These are phyloP conservation scores for Sesia apiformis DNA, from an alignment of 2,888 invertebrate species.

Conservation along the genomic window DNA sequence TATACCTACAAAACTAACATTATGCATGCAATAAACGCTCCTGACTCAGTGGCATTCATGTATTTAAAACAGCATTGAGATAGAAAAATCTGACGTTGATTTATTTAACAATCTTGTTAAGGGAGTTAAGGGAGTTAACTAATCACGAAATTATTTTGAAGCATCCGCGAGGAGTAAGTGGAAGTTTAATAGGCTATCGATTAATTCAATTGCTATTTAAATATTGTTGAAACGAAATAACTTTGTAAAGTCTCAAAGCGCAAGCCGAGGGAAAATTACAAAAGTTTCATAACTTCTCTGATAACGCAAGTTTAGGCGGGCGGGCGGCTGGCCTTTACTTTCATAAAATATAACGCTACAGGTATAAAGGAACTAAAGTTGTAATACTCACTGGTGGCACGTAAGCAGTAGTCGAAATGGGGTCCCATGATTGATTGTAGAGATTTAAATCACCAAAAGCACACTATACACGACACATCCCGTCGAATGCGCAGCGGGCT, in stretches of 20 bases:
- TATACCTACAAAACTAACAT: no score
- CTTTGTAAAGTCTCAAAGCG: constrained; percentile 12
- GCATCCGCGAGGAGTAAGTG: neutral
- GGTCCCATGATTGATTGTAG: constrained; percentile 50
- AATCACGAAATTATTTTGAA: neutral
- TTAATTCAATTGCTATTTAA: neutral
- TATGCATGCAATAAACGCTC: no score
- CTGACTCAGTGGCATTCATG: no score
- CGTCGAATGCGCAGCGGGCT: constrained; percentile 53
- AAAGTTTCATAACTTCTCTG: constrained; percentile 18
- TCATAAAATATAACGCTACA: constrained; percentile 10
- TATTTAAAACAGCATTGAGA: no score
- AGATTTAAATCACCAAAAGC: constrained; percentile 17
- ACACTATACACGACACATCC: constrained; percentile 64
- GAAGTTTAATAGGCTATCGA: no score
- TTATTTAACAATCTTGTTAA: neutral
- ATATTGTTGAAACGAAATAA: constrained; percentile 9
- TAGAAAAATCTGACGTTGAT: no score
- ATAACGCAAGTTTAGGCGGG: constrained; percentile 13
- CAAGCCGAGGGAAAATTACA: constrained; percentile 17
- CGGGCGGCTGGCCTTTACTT: constrained; percentile 9
- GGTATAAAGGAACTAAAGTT: constrained; percentile 3
- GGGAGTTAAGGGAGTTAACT: neutral
- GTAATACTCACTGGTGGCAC: constrained; percentile 60
- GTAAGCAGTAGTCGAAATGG: constrained; percentile 65